Conservation (phyloP, 2,797 vertebrate species). For the Galago senegalensis region DNA sequence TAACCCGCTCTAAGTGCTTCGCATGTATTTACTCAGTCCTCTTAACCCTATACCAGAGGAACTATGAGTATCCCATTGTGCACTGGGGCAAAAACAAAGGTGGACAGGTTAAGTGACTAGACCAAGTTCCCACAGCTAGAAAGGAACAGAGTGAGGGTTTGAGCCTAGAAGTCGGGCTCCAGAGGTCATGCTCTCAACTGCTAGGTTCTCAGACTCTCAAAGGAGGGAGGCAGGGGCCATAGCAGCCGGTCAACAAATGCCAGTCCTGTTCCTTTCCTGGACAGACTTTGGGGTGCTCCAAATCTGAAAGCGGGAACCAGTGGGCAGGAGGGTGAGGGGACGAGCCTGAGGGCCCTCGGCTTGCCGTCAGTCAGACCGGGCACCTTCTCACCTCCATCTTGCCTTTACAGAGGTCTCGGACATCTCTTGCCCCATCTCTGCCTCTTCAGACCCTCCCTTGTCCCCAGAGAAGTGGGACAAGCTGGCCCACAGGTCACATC, state of each 20-base stretch:
- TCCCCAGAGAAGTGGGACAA: neutral
- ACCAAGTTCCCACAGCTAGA: neutral
- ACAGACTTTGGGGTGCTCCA: too few species aligned
- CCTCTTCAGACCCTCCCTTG: neutral
- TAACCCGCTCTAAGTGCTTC: neutral
- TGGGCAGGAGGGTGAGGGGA: neutral
- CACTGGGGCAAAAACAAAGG: neutral
- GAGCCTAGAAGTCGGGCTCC: neutral
- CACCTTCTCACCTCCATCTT: neutral
- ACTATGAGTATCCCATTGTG: neutral
- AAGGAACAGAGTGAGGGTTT: neutral
- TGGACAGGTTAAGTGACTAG: neutral
- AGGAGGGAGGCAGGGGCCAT: neutral
- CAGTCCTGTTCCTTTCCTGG: too few species aligned
- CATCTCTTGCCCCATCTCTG: neutral
- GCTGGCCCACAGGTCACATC: neutral
- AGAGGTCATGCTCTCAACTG: neutral
- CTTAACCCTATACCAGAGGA: neutral
- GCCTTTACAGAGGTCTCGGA: neutral
- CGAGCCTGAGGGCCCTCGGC: neutral
- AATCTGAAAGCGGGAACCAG: neutral
- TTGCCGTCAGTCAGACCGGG: neutral
- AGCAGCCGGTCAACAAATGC: neutral
- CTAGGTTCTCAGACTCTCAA: neutral
- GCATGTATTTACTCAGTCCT: neutral